Evolutionary conservation across 2,797 vertebrate species (phyloP).

Genomic region (Syngnathus rostellatus): DNA sequence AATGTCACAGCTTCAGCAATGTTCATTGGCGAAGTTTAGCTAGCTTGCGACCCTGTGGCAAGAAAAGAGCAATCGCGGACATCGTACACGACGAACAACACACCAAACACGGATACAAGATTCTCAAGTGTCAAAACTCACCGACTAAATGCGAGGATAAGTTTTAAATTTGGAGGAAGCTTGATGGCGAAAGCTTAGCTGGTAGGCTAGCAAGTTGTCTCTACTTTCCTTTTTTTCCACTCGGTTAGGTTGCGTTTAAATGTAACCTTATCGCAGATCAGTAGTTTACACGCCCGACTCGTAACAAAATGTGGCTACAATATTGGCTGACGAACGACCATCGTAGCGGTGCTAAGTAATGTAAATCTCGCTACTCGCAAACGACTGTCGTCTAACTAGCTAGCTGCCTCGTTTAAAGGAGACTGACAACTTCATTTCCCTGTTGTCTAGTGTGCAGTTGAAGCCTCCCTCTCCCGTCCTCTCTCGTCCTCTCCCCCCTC

Average conservation of each 20-base stretch:
- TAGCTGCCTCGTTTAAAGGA: slow-evolving; percentile 30
- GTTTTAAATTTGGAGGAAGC: slow-evolving; percentile 32
- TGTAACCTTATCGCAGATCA: slow-evolving; percentile 26
- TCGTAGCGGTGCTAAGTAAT: slow-evolving; percentile 34
- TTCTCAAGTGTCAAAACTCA: slow-evolving; percentile 40
- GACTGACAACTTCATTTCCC: slow-evolving; percentile 65
- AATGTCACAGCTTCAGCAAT: slow-evolving; percentile 19
- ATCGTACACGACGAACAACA: slow-evolving; percentile 9
- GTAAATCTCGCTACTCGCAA: slow-evolving; percentile 18
- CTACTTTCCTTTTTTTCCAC: slow-evolving; percentile 30
- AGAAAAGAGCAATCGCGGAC: slow-evolving; percentile 8
- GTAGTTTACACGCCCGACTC: slow-evolving; percentile 9
- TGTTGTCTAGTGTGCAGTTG: slow-evolving; percentile 44
- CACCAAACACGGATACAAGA: slow-evolving; percentile 1
- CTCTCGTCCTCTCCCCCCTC: slow-evolving; percentile 13
- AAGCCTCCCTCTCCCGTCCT: slow-evolving; percentile 13
- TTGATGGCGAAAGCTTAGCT: slow-evolving; percentile 53
- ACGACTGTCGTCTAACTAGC: slow-evolving; percentile 35
- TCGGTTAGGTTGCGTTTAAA: slow-evolving; percentile 19
- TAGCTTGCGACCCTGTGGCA: slow-evolving; percentile 49
- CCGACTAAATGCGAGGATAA: slow-evolving; percentile 25
- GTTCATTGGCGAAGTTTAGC: slow-evolving; percentile 32
- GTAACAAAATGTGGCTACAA: slow-evolving; percentile 24
- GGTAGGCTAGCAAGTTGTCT: slow-evolving; percentile 47
- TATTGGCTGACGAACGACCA: slow-evolving; percentile 19